These are phyloP conservation scores for Conistra vaccinii DNA, from an alignment of 2,888 invertebrate species.

Conservation along the genomic window DNA sequence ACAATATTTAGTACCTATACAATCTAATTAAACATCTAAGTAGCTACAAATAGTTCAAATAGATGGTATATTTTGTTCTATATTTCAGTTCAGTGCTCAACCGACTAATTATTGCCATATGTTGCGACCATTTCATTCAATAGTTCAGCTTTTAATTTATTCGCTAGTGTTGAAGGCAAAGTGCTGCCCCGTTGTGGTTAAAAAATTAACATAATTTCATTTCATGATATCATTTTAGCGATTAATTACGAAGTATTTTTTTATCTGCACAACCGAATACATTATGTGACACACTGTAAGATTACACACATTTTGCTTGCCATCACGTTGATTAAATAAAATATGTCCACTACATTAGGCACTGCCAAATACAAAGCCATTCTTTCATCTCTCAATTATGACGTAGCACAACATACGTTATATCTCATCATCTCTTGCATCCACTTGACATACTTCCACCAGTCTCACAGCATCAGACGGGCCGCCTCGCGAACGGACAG, in stretches of 20 bases:
- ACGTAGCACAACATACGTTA: constrained; percentile 14
- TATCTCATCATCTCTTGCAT: constrained; percentile 43
- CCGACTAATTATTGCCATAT: too few species aligned
- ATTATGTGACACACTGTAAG: background rate
- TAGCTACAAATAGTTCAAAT: too few species aligned
- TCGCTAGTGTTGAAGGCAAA: too few species aligned
- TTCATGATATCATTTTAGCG: background rate
- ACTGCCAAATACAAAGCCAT: constrained; percentile 15
- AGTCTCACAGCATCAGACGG: constrained; percentile 46
- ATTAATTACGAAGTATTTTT: background rate
- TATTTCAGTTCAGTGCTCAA: too few species aligned
- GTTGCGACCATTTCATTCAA: too few species aligned
- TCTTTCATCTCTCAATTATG: constrained; percentile 12
- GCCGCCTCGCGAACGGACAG: constrained; percentile 26
- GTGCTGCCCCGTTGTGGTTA: too few species aligned
- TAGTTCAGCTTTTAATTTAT: too few species aligned
- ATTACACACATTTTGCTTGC: too few species aligned
- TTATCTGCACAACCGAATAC: background rate
- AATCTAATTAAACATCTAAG: too few species aligned
- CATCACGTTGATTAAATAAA: background rate
- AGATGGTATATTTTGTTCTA: too few species aligned
- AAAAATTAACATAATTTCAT: too few species aligned
- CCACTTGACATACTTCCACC: constrained; percentile 60
- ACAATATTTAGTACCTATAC: too few species aligned
- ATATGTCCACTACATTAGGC: background rate